phyloP scores from a whole-genome alignment of 2,888 invertebrate species.

The Sympetrum striolatum region DNA sequence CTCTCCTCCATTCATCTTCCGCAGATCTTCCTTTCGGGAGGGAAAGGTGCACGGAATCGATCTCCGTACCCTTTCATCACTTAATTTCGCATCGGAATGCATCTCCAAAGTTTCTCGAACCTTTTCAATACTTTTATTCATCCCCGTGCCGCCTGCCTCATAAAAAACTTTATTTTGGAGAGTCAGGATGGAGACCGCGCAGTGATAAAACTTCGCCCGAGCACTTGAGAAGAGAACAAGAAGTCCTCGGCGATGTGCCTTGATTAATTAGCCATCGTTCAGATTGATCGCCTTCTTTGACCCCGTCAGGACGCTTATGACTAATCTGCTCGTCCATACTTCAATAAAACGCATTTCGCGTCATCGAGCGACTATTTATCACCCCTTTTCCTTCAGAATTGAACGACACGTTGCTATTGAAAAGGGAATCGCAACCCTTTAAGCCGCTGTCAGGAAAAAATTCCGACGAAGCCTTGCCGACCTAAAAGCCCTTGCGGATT shows the following conservation, averaged over 20 bases:
- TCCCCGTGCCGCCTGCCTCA: not conserved
- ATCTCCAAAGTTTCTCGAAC: too few relatives aligned
- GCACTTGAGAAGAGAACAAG: not conserved
- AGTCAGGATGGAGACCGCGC: not conserved
- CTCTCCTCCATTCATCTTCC: too few relatives aligned
- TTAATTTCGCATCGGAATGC: too few relatives aligned
- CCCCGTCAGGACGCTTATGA: conserved; percentile 8
- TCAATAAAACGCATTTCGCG: conserved; percentile 2
- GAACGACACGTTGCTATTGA: not conserved
- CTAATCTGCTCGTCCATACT: not conserved
- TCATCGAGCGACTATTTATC: conserved; percentile 14
- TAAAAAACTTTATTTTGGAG: not conserved
- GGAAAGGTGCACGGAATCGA: too few relatives aligned
- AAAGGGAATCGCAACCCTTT: not conserved
- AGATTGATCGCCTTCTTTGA: conserved; percentile 1
- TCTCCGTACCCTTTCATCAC: too few relatives aligned
- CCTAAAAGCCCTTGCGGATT: not conserved
- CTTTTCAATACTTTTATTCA: not conserved
- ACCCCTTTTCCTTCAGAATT: not conserved
- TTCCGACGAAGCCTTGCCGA: not conserved
- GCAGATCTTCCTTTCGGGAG: too few relatives aligned
- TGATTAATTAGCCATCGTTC: not conserved
- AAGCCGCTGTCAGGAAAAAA: not conserved
- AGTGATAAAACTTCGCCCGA: not conserved
- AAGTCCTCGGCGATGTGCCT: not conserved